These are phyloP conservation scores for Colletes latitarsis DNA, from an alignment of 1,140 invertebrate genomes.

Conservation along the genomic window DNA sequence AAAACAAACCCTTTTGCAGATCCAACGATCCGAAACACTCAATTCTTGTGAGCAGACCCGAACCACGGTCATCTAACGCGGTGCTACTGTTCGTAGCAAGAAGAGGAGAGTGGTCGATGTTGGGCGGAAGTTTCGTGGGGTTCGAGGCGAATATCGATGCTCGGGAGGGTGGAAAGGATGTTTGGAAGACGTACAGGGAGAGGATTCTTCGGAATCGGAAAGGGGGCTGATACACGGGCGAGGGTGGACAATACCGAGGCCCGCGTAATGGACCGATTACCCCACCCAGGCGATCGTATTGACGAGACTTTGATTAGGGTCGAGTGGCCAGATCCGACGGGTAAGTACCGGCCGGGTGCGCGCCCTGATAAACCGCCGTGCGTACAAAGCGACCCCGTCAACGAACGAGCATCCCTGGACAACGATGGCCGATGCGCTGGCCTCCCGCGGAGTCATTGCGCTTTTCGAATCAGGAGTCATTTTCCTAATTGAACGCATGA, in stretches of 20 bases:
- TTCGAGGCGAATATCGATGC: conserved; percentile 37
- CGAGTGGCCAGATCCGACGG: conserved; percentile 79
- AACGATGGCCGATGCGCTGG: background rate
- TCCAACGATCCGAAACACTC: too few species aligned
- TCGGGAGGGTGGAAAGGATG: conserved; percentile 60
- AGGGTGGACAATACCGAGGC: conserved; percentile 77
- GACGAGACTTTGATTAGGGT: conserved; percentile 82
- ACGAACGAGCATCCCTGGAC: conserved; percentile 31
- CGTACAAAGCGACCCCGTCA: conserved; percentile 56
- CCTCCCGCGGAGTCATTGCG: conserved; percentile 37
- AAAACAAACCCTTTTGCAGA: too few species aligned
- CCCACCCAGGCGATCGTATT: conserved; percentile 78
- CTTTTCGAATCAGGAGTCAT: conserved; percentile 30
- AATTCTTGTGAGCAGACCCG: too few species aligned
- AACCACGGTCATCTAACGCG: too few species aligned
- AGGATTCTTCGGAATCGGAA: conserved; percentile 50
- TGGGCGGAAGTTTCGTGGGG: background rate
- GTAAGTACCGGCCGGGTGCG: conserved; percentile 72
- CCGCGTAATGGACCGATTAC: conserved; percentile 81
- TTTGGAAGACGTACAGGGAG: conserved; percentile 70
- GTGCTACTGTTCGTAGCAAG: too few species aligned
- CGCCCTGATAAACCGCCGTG: conserved; percentile 64
- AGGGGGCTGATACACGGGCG: conserved; percentile 46
- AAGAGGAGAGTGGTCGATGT: too few species aligned
- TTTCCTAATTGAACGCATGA: conserved; percentile 28